A percentile compares a stretch with the other conserved stretches of the same genome.
Conservation (phyloP, 2,888 invertebrate genomes). For the Oxyscelio sp. region DNA sequence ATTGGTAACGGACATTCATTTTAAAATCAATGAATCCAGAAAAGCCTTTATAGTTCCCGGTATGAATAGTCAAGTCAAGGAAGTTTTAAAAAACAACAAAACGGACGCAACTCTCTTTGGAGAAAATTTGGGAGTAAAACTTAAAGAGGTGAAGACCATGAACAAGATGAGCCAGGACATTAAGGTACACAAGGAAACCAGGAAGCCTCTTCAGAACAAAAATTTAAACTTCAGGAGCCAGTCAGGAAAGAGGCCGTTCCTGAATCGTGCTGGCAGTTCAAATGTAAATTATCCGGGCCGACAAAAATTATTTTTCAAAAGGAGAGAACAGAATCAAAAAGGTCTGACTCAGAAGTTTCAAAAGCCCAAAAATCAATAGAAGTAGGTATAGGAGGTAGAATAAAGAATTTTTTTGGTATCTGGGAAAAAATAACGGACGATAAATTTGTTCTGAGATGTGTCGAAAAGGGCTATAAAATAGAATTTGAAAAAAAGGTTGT, state of each 20-base stretch:
- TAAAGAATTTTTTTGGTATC: neutral
- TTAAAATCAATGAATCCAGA: conserved; percentile 14
- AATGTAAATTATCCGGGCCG: neutral
- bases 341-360: neutral
- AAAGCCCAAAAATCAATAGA: neutral
- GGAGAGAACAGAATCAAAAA: conserved; percentile 7
- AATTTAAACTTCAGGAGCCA: neutral
- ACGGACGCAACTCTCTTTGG: conserved; percentile 8
- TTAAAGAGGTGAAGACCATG: neutral
- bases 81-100: conserved; percentile 12
- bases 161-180: neutral
- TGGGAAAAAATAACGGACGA: conserved; percentile 28
- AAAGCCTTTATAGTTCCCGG: conserved; percentile 14
- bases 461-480: conserved; percentile 30
- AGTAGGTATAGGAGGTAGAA: conserved; percentile 26
- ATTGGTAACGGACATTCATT: conserved; percentile 16
- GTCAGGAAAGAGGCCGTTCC: neutral
- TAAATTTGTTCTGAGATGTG: conserved; percentile 5
- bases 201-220: neutral
- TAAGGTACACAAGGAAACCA: neutral
- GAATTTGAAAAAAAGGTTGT: neutral
- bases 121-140: neutral
- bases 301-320: neutral
- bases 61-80: neutral
- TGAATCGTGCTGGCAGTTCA: neutral